Evolutionary conservation across 2,113 vertebrate genomes (phyloP).

Genomic region (Nasalis larvatus): DNA sequence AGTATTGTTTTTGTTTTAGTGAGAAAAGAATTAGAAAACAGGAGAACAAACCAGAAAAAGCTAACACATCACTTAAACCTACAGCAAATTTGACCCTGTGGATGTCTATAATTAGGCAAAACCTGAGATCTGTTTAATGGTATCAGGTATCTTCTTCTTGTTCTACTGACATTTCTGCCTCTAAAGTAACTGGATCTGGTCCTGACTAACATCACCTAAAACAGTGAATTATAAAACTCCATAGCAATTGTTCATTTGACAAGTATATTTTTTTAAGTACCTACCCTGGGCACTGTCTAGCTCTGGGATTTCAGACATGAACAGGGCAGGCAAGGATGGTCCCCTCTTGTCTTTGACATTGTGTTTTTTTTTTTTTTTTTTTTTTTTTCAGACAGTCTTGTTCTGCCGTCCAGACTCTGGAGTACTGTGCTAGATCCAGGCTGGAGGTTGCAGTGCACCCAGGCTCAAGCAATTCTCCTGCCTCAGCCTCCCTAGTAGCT

Average conservation of each 20-base stretch:
- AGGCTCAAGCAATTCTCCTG: no score
- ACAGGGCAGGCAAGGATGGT: neutral
- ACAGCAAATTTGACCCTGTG: neutral
- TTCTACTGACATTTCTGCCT: conserved; percentile 22
- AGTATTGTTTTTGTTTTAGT: conserved; percentile 3
- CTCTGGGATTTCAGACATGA: neutral
- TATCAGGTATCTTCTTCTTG: neutral
- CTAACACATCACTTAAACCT: neutral
- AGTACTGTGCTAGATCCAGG: no score
- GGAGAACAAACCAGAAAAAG: neutral
- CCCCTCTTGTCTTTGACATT: neutral
- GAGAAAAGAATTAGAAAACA: conserved; percentile 30
- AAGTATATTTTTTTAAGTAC: neutral
- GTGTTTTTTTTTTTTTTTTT: no score
- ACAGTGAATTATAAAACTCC: neutral
- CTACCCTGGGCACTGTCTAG: neutral
- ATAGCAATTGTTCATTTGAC: neutral
- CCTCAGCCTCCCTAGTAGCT: no score
- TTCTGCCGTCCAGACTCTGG: no score
- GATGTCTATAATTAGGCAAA: neutral
- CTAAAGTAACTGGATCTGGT: neutral
- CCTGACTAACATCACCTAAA: neutral
- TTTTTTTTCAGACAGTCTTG: no score
- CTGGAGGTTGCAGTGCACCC: no score
- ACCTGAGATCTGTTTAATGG: neutral